Percentiles rank a stretch among this genome's conserved stretches.
These are phyloP conservation scores for Aix galericulata DNA, from an alignment of 2,113 vertebrate species.

Conservation along the genomic window DNA sequence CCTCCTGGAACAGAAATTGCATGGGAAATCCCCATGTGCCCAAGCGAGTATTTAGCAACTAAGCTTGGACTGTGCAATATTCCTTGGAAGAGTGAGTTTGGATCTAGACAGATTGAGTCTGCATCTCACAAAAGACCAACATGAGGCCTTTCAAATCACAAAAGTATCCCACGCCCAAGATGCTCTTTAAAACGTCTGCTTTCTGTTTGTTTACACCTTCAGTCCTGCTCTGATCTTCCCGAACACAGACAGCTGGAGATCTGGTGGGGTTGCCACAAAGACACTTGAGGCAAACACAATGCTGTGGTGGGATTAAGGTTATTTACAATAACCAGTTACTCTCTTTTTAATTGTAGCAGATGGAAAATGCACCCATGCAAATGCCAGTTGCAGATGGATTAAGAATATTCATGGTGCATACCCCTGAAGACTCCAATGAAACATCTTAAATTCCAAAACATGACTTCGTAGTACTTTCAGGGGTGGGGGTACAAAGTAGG, in stretches of 20 bases:
- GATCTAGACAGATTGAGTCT: background rate
- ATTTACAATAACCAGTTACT: constrained; percentile 37
- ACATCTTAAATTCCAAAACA: background rate
- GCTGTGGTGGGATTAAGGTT: constrained; percentile 17
- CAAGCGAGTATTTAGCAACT: background rate
- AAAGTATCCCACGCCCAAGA: background rate
- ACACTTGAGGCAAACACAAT: constrained; percentile 17
- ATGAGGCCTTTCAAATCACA: background rate
- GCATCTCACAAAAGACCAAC: background rate
- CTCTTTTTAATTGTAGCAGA: constrained; percentile 27
- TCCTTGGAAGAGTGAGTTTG: background rate
- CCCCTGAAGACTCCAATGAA: background rate
- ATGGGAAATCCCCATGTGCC: accelerated
- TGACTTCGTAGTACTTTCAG: background rate
- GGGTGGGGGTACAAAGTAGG: background rate
- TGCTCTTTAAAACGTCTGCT: background rate
- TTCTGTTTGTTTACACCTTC: constrained; percentile 32
- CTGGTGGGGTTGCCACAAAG: background rate
- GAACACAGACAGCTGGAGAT: background rate
- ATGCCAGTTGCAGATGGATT: background rate
- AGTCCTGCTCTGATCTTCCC: background rate
- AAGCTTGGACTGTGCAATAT: background rate
- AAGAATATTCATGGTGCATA: background rate
- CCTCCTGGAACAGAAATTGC: background rate
- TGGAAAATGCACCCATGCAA: background rate